Base-by-base conservation (phyloP, 2,113 vertebrate species). In the Rhodinocichla rosea region DNA sequence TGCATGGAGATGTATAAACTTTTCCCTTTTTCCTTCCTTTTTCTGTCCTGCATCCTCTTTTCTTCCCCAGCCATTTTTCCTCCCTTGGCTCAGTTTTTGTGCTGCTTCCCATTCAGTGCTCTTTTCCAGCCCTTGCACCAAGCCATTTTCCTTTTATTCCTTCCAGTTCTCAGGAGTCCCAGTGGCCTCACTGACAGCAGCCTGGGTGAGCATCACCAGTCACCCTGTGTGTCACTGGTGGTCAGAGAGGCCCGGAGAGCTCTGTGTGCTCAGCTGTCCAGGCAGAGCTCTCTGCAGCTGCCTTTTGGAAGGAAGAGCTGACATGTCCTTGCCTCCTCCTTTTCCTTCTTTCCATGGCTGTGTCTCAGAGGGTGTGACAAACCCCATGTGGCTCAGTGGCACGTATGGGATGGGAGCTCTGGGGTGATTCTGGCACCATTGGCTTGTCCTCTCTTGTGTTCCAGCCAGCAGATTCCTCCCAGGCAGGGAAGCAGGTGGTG, bases 401-500 rank as follows among this genome's bases (percentile, higher is more conserved):
- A 19, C 7, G 1, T 8, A 35, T 37, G 37, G 70, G 67, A 27
- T 59, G 26, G 15, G 37, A 86, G 5, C 76, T 81, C 37, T n/a
- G 22, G 52, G 63, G 68, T 30, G 44, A 33, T 69, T 45, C 42
- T 85, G 74, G 27, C 50, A 8, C 42, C 15, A 7, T 10, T 76
- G 56, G 44, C 57, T 89, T 68, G 47, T 52, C 68, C 83, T 90
- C 16, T 65, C 47, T 35, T 40, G 60, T 45, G 65, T 32, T 79
- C 10, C 63, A 91, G 42, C 49, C 63, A 74, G 67, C 87, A 94
- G 65, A 47, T 87, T 64, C 81, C 12, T 6, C 55, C 14, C 50
- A 67, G 89, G 78, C 62, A 59, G 74, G 45, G 91, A 49, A 76
- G 78, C 82, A 94, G 85, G 78, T 95, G 81, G 86, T 67, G 75